Percentiles rank a stretch among this genome's conserved stretches.
phyloP scores from a whole-genome alignment of 2,888 invertebrate genomes.

The Timema cristinae region DNA sequence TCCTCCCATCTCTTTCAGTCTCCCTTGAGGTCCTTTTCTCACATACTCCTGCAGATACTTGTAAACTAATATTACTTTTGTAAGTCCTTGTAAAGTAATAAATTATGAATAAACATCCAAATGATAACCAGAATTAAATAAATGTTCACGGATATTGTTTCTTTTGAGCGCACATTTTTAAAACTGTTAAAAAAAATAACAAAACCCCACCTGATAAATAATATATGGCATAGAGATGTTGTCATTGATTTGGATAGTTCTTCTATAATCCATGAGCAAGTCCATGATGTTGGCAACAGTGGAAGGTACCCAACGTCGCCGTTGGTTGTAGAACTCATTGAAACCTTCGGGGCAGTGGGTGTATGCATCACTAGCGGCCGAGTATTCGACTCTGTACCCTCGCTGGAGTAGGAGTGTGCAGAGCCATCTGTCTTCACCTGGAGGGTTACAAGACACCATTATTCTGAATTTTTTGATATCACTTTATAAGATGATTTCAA shows the following conservation, averaged over 20 bases:
- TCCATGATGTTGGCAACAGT: slow-evolving; percentile 95
- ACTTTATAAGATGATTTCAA: too few species aligned
- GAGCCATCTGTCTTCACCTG: slow-evolving; percentile 93
- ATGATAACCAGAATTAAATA: too few species aligned
- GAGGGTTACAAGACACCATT: neutral
- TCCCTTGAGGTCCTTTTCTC: too few species aligned
- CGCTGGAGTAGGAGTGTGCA: slow-evolving; percentile 88
- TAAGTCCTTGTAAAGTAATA: too few species aligned
- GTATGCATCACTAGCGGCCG: slow-evolving; percentile 91
- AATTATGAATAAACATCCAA: too few species aligned
- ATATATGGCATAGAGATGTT: slow-evolving; percentile 83
- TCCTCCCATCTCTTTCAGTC: too few species aligned
- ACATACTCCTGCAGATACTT: too few species aligned
- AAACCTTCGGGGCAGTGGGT: slow-evolving; percentile 93
- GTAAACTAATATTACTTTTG: too few species aligned
- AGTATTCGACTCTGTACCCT: slow-evolving; percentile 90
- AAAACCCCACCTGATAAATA: slow-evolving; percentile 56
- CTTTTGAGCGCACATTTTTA: too few species aligned
- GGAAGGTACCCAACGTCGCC: slow-evolving; percentile 93
- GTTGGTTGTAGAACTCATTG: slow-evolving; percentile 90
- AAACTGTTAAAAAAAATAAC: neutral
- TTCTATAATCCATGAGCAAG: slow-evolving; percentile 70
- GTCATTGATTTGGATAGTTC: slow-evolving; percentile 78
- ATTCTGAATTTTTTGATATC: neutral
- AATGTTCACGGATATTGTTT: too few species aligned